Conservation (phyloP, 2,888 invertebrate genomes). For the Callosobruchus maculatus region DNA sequence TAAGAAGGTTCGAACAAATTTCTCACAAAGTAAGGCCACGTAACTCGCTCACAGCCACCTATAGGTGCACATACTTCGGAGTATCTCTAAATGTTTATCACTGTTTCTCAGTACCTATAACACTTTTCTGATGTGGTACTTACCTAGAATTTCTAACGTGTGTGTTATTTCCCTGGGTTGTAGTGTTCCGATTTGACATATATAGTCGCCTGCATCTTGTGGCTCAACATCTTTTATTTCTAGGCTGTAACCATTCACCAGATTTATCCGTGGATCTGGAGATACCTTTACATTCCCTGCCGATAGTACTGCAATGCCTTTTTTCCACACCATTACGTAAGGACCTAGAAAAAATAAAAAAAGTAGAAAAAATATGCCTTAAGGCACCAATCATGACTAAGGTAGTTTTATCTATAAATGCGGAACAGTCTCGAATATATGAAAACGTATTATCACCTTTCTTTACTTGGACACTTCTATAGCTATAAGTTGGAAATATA, state of each 20-base stretch:
- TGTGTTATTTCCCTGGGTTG: slow-evolving; percentile 64
- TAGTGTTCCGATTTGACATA: slow-evolving; percentile 64
- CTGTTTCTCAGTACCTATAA: too few relatives aligned
- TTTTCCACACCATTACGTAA: slow-evolving; percentile 63
- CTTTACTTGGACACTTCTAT: neutral
- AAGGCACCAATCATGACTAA: too few relatives aligned
- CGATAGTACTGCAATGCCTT: slow-evolving; percentile 62
- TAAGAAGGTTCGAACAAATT: too few relatives aligned
- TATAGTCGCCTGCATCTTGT: slow-evolving; percentile 65
- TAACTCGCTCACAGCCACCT: too few relatives aligned
- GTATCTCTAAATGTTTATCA: too few relatives aligned
- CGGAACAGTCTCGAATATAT: too few relatives aligned
- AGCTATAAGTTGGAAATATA: neutral
- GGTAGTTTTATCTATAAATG: too few relatives aligned
- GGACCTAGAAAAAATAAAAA: slow-evolving; percentile 49
- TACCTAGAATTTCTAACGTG: slow-evolving; percentile 64
- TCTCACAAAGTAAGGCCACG: too few relatives aligned
- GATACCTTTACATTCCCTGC: slow-evolving; percentile 63
- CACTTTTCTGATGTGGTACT: slow-evolving; percentile 39
- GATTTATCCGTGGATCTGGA: slow-evolving; percentile 60
- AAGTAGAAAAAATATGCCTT: too few relatives aligned
- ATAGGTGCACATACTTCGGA: too few relatives aligned
- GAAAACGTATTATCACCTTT: too few relatives aligned
- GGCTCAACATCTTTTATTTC: slow-evolving; percentile 62
- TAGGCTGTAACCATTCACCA: slow-evolving; percentile 62